Evolutionary conservation across 2,888 invertebrate species (phyloP), one percentile per base, ranked within the genome.

Genomic region (Resseliella maxima): DNA sequence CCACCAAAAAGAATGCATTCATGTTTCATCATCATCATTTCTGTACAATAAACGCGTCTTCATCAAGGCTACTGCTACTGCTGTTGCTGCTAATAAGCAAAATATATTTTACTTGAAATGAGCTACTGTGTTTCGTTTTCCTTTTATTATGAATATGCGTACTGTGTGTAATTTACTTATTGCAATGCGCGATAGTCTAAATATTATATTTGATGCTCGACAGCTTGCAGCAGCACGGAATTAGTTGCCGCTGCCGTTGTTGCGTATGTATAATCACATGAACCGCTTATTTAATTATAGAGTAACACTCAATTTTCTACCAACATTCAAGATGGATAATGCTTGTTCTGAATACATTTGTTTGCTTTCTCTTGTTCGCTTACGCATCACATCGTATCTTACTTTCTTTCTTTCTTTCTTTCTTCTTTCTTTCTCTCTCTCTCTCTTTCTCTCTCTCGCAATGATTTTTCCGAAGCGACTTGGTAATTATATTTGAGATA

Each of bases 201-300:
- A 59, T 41, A 41, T 41, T 5, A 41, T 35, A 72, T 72, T 72
- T 72, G 72, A 31, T 72, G 72, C 3, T 59, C 12, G 5, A 12
- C 59, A 59, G 31, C 72, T 12, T 72, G 31, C 31, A 72, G n/a
- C 35, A 12, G 72, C 72, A 72, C 50, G 18, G 50, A 6, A 50
- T 12, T 50, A 50, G 15, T 21, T 50, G n/a, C 50, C 18, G 50
- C 50, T 59, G 31, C 3, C 15, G 31, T 15, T 31, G 18, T 31
- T 72, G 59, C 59, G 59, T 59, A 59, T 59, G 59, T 59, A 72
- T 31, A 72, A 72, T 35, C 72, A 35, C 72, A 31, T 72, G 72
- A 72, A 72, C 72, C 72, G 72, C 72, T 72, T 72, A 72, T 72
- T 72, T 72, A 72, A 72, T 72, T 72, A 72, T 72, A 72, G 72